Evolutionary conservation across 2,888 invertebrate genomes (phyloP).

Genomic region (Apamea epomidion): DNA sequence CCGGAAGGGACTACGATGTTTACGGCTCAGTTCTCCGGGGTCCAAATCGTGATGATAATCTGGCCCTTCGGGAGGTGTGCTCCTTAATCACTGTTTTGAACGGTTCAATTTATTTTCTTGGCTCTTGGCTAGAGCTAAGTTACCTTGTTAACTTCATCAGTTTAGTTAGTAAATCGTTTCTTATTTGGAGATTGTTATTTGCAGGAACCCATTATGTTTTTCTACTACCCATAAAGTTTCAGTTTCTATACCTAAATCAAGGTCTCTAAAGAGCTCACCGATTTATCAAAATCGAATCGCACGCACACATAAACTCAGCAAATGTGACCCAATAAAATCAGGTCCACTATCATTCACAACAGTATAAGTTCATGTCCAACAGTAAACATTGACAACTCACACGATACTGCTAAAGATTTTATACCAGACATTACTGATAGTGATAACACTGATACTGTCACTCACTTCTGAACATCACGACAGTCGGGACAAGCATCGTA

Average conservation of each 20-base stretch:
- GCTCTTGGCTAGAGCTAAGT: background rate
- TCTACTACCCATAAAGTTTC: background rate
- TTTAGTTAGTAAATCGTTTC: background rate
- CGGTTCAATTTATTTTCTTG: conserved; percentile 44
- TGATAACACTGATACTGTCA: conserved; percentile 9
- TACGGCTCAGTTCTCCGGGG: conserved; percentile 50
- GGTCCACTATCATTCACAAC: background rate
- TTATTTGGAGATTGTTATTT: background rate
- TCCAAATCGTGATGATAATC: conserved; percentile 61
- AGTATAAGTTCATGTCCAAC: conserved; percentile 8
- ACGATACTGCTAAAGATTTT: conserved; percentile 10
- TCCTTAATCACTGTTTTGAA: conserved; percentile 50
- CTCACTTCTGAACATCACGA: conserved; percentile 6
- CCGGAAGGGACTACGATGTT: conserved; percentile 62
- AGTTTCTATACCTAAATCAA: background rate
- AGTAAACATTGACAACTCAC: conserved; percentile 4
- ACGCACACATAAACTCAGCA: background rate
- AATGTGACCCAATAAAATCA: conserved; percentile 14
- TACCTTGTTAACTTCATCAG: background rate
- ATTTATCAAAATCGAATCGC: background rate
- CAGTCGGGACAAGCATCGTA: conserved; percentile 22
- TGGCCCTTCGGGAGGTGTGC: conserved; percentile 39
- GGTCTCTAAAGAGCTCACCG: background rate
- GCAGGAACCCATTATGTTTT: background rate
- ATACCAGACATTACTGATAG: conserved; percentile 9